phyloP scores from a whole-genome alignment of 2,113 vertebrate genomes.

The Ciconia stormi region DNA sequence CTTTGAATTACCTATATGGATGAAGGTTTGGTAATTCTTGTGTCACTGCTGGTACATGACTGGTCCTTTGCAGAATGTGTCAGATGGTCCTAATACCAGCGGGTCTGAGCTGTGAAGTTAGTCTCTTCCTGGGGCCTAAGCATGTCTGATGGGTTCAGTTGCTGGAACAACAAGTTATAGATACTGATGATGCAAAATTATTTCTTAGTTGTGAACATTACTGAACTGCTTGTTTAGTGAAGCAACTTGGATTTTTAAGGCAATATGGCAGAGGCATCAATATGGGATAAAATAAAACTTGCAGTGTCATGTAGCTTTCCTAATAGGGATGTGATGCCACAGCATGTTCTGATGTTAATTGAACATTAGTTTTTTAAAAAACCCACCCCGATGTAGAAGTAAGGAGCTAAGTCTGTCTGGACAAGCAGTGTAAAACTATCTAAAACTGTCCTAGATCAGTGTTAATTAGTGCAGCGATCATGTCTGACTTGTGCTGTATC shows the following conservation, averaged over 20 bases:
- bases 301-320: background rate
- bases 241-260: background rate
- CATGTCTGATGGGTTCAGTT: background rate
- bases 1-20: too few relatives aligned
- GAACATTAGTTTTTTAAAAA: background rate
- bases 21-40: fast-evolving
- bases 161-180: background rate
- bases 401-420: background rate
- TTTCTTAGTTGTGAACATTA: background rate
- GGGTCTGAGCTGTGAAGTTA: background rate
- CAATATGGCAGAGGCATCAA: background rate
- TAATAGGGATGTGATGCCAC: background rate
- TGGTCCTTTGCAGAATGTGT: background rate
- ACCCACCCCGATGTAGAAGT: background rate
- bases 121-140: background rate
- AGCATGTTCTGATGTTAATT: background rate
- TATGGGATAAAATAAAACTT: background rate
- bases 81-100: too few relatives aligned
- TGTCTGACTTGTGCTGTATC: background rate
- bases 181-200: background rate
- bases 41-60: background rate
- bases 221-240: background rate
- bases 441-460: background rate
- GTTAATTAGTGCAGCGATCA: background rate
- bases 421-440: background rate